phyloP scores from a whole-genome alignment of 2,888 invertebrate genomes.

The Andrena dorsata region DNA sequence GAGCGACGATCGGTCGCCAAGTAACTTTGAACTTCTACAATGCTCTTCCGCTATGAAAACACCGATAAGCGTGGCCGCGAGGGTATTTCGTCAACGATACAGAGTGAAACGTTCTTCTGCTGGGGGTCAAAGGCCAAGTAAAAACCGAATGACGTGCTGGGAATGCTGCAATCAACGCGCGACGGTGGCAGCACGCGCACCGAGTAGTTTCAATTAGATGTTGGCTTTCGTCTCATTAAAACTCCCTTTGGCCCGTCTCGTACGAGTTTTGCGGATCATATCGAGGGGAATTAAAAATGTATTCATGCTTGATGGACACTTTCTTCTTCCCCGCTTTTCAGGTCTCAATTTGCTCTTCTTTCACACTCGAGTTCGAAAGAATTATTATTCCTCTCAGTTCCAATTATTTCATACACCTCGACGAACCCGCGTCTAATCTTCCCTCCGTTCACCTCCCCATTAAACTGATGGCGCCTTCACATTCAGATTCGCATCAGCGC shows the following conservation, averaged over 20 bases:
- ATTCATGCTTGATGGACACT: too few relatives aligned
- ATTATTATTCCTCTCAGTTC: not conserved
- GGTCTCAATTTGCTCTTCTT: too few relatives aligned
- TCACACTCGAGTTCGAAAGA: too few relatives aligned
- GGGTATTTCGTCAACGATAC: constrained; percentile 60
- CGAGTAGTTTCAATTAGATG: constrained; percentile 12
- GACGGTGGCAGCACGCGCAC: constrained; percentile 29
- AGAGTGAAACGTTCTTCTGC: constrained; percentile 36
- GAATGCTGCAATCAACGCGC: constrained; percentile 41
- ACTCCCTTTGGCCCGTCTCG: not conserved
- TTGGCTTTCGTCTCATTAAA: not conserved
- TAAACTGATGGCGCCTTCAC: not conserved
- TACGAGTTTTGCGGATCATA: not conserved
- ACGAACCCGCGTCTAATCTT: not conserved
- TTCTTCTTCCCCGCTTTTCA: too few relatives aligned
- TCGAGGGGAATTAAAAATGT: too few relatives aligned
- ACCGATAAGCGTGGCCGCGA: constrained; percentile 48
- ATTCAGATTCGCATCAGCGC: not conserved
- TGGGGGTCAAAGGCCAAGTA: constrained; percentile 50
- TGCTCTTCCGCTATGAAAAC: constrained; percentile 46
- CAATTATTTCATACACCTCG: not conserved
- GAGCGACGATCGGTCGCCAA: constrained; percentile 19
- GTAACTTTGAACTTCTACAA: constrained; percentile 54
- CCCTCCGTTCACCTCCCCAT: not conserved
- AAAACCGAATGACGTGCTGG: constrained; percentile 28